A percentile compares a stretch with the other conserved stretches of the same genome.
These are phyloP conservation scores for Dipodomys merriami DNA, from an alignment of 2,113 vertebrate genomes.

Conservation along the genomic window DNA sequence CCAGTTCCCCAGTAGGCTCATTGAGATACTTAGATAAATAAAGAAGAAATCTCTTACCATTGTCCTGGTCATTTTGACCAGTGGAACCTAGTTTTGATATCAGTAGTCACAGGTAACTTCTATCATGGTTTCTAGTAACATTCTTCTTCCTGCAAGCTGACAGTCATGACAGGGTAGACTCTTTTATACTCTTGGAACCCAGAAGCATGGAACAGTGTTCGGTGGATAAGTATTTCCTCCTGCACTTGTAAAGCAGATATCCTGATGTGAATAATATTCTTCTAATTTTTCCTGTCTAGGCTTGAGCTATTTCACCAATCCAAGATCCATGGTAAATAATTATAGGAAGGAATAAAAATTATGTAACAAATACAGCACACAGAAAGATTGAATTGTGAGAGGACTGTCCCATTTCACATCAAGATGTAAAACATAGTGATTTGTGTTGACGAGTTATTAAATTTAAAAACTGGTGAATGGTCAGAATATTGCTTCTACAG, in stretches of 20 bases:
- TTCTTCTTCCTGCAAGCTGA: background rate
- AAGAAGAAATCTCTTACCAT: background rate
- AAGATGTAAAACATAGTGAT: slow-evolving; percentile 3
- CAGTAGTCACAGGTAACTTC: background rate
- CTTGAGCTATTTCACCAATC: background rate
- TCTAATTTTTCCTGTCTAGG: background rate
- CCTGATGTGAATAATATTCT: background rate
- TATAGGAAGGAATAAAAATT: background rate
- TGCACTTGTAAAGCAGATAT: background rate
- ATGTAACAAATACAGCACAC: background rate
- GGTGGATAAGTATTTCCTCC: background rate
- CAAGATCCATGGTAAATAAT: background rate
- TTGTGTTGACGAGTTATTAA: background rate
- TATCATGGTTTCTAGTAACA: background rate
- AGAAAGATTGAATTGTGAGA: background rate
- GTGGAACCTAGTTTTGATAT: background rate
- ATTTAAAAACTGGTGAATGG: background rate
- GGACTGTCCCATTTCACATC: background rate
- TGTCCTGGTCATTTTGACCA: background rate
- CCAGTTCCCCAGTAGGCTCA: background rate
- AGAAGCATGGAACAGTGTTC: background rate
- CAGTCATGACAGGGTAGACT: background rate
- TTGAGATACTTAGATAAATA: background rate
- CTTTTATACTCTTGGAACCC: background rate
- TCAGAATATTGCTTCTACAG: slow-evolving; percentile 11